These are phyloP conservation scores for Acanthiza pusilla DNA, from an alignment of 2,797 vertebrate genomes.

Conservation along the genomic window DNA sequence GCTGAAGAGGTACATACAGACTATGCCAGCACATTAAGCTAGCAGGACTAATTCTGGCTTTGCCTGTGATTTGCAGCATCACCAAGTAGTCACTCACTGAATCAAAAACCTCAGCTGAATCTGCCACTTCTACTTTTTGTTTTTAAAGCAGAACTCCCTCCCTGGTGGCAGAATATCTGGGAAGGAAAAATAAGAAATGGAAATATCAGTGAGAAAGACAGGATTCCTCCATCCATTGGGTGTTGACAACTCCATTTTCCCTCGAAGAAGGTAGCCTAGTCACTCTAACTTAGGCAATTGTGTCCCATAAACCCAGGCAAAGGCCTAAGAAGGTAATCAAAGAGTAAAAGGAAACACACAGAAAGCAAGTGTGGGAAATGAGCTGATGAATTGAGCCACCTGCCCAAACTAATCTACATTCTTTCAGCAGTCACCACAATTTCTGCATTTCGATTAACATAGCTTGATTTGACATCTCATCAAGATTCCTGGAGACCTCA, in stretches of 20 bases:
- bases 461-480: conserved; percentile 16
- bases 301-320: not conserved
- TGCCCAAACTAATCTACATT: conserved; percentile 19
- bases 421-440: not conserved
- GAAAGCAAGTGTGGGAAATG: not conserved
- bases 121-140: not conserved
- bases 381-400: not conserved
- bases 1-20: not conserved
- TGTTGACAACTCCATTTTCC: not conserved
- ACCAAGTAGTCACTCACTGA: not conserved
- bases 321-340: not conserved
- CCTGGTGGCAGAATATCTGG: not conserved
- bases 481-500: conserved; percentile 12
- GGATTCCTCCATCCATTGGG: not conserved
- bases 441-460: not conserved
- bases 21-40: not conserved
- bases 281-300: not conserved
- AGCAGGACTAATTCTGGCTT: not conserved
- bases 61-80: not conserved
- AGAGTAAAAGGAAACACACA: not conserved
- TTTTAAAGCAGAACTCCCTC: not conserved
- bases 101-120: not conserved
- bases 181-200: not conserved
- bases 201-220: not conserved
- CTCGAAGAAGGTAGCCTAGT: not conserved